Base-by-base conservation (phyloP, 2,797 vertebrate species). In the Microhierax caerulescens region DNA sequence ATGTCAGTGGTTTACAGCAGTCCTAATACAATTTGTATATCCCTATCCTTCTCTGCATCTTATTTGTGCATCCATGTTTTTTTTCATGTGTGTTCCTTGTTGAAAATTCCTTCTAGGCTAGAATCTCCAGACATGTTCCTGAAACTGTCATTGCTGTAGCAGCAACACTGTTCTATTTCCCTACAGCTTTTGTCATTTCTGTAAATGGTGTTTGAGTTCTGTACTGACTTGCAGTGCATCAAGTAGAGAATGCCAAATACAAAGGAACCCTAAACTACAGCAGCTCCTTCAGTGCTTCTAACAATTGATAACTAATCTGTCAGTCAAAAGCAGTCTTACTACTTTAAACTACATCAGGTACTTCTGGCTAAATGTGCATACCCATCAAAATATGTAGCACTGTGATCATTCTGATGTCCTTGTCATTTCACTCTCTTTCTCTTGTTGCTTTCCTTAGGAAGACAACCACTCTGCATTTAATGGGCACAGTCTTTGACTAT, bases 1-100 rank as follows among this genome's bases (percentile, higher is more conserved):
- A 90, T 97, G 96, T 97, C 97, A 97, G 96, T 97, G 94, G 85
- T 95, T 97, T 96, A 94, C 96, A 97, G 89, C 92, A 88, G 73
- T 96, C 81, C 61, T 86, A 24, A 68, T 78, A 43, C 18, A 93
- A 37, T 41, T 92, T 72, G 57, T 92, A 28, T 85, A 79, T 80
- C 47, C 13, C 19, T 85, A 2, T 73, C 53, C 41, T 72, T 67
- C n/a, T 72, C 63, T 93, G 54, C 59, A 67, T 93, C 63, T 76
- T 67, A n/a, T 59, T 59, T 91, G 63, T 91, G 43, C 50, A 81
- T 94, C 89, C n/a, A 5, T 81, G 39, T 32, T 59, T 90, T 59
- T 74, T 94, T 91, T 65, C 65, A 10, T 11, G 0, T 78, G 48
- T 85, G 18, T 63, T 89, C 43, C 51, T 39, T 72, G 73, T 25